These are phyloP conservation scores for Onychomys torridus DNA, from an alignment of 2,797 vertebrate species.

Conservation along the genomic window DNA sequence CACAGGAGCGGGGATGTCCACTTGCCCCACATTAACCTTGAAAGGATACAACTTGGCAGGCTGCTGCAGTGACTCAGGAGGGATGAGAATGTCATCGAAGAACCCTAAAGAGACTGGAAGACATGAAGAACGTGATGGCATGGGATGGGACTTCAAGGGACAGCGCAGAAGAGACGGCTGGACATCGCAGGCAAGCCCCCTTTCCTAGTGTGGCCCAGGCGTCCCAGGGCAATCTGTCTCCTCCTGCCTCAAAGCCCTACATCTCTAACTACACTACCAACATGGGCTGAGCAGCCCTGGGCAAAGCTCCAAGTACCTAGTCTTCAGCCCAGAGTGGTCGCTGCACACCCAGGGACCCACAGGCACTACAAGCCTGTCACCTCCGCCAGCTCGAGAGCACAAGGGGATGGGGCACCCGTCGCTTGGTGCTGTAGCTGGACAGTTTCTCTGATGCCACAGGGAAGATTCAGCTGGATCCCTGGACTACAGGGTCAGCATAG, in stretches of 20 bases:
- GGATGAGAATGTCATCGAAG: conserved; percentile 98
- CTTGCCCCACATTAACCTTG: background rate
- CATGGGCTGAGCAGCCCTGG: background rate
- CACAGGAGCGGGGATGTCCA: background rate
- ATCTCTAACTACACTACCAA: background rate
- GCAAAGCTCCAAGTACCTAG: background rate
- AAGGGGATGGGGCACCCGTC: accelerated
- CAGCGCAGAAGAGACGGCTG: background rate
- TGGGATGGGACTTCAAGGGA: background rate
- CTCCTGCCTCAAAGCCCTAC: background rate
- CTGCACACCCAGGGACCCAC: background rate
- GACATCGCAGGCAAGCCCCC: background rate
- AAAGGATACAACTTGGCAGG: conserved; percentile 98
- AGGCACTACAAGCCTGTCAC: background rate
- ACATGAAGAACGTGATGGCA: conserved; percentile 20
- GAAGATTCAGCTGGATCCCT: background rate
- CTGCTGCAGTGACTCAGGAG: conserved; percentile 97
- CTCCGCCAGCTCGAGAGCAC: background rate
- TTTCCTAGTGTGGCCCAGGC: background rate
- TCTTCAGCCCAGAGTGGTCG: background rate
- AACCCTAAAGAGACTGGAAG: conserved; percentile 96
- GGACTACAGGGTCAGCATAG: background rate
- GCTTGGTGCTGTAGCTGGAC: accelerated
- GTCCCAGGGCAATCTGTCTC: background rate
- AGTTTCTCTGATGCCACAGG: background rate